A percentile compares a stretch with the other conserved stretches of the same genome.
These are phyloP conservation scores for Harpalus rubripes DNA, from an alignment of 2,888 invertebrate species.

Conservation along the genomic window DNA sequence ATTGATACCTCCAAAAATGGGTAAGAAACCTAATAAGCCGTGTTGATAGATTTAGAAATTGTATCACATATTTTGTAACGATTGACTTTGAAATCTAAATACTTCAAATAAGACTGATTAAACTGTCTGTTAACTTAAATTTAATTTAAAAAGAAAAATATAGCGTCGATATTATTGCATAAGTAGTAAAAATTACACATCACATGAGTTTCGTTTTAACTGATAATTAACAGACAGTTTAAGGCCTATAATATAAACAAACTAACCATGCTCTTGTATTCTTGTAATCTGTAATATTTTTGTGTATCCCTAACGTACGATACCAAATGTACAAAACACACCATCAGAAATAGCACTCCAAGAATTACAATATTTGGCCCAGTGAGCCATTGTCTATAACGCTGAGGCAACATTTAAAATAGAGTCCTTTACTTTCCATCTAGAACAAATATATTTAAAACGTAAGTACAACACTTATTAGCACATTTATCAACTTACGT, in stretches of 20 bases:
- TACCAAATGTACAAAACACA: constrained; percentile 77
- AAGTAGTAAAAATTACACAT: too few species aligned
- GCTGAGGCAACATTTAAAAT: constrained; percentile 71
- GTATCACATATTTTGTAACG: too few species aligned
- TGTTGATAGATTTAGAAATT: too few species aligned
- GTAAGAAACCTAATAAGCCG: too few species aligned
- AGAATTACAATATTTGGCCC: constrained; percentile 72
- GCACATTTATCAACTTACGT: constrained; percentile 40
- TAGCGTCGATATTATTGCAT: too few species aligned
- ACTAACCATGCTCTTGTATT: constrained; percentile 78
- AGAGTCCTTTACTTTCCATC: constrained; percentile 68
- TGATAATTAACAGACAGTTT: not conserved
- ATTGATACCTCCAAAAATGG: too few species aligned
- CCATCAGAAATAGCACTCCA: constrained; percentile 72
- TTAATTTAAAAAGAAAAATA: too few species aligned
- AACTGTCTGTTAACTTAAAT: too few species aligned
- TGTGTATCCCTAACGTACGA: constrained; percentile 78
- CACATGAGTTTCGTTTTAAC: too few species aligned
- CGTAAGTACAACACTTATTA: not conserved
- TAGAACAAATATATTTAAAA: constrained; percentile 22
- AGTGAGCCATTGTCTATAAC: constrained; percentile 71
- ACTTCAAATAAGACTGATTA: too few species aligned
- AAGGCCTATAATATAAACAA: not conserved
- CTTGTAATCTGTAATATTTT: constrained; percentile 77
- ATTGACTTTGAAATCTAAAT: too few species aligned